Conservation (phyloP, 2,113 vertebrate species). For the Sceloporus undulatus region DNA sequence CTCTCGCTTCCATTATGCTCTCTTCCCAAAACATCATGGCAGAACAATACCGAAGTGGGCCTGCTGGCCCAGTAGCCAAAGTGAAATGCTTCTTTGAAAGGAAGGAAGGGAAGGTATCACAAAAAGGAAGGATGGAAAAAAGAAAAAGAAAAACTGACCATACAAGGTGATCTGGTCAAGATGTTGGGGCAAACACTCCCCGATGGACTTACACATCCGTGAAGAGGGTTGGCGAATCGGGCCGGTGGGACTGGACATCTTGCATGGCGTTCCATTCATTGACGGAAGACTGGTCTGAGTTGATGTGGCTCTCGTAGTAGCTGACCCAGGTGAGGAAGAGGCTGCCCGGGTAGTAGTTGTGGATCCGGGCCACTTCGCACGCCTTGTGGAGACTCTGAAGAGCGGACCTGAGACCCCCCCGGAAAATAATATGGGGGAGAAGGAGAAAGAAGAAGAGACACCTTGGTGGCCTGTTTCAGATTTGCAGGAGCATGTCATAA, state of each 20-base stretch:
- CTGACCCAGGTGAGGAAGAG: conserved; percentile 98
- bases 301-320: conserved; percentile 96
- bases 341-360: conserved; percentile 97
- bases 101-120: background rate
- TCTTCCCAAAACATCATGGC: no score
- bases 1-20: background rate
- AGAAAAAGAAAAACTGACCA: no score
- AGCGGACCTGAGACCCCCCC: conserved; percentile 85
- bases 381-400: conserved; percentile 97
- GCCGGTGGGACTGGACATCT: conserved; percentile 95
- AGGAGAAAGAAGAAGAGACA: background rate
- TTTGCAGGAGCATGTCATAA: no score
- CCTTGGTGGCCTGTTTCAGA: no score
- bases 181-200: background rate
- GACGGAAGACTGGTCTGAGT: conserved; percentile 92
- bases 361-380: conserved; percentile 93
- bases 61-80: no score
- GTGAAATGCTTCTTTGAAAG: no score
- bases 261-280: conserved; percentile 99
- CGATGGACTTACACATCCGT: conserved; percentile 90
- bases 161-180: no score
- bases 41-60: no score
- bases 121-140: no score
- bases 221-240: conserved; percentile 94
- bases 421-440: accelerated